Conservation (phyloP, 2,797 vertebrate genomes). For the Pangasius djambal region DNA sequence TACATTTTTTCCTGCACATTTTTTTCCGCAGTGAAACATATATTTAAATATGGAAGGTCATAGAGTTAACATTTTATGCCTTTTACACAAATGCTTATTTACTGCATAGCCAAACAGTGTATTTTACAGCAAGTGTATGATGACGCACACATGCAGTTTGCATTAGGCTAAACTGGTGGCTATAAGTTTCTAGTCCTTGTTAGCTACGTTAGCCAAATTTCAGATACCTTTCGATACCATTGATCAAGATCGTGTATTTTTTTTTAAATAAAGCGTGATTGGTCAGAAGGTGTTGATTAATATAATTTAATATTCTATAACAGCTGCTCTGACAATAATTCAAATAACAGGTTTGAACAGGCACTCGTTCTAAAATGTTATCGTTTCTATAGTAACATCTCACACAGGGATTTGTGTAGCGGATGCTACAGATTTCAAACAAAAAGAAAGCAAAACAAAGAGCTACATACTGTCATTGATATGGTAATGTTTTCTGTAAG, state of each 20-base stretch:
- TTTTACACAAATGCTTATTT: neutral
- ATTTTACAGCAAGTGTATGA: neutral
- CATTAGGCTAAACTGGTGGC: neutral
- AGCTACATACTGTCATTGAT: neutral
- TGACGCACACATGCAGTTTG: neutral
- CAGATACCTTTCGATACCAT: neutral
- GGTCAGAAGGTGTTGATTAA: neutral
- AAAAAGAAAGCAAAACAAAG: no score
- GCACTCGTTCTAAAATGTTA: no score
- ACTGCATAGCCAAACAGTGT: neutral
- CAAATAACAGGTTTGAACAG: no score
- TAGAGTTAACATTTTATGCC: neutral
- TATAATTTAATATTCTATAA: neutral
- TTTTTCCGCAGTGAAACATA: neutral
- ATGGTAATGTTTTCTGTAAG: neutral
- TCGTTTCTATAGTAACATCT: no score
- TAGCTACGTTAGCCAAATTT: neutral
- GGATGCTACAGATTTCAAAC: neutral
- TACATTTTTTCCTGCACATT: neutral
- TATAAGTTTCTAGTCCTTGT: neutral
- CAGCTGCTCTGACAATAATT: neutral
- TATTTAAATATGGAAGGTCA: neutral
- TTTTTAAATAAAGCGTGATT: neutral
- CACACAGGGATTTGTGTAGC: neutral
- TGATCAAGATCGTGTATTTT: neutral